Evolutionary conservation across 1,140 invertebrate species (phyloP).

Genomic region (Parapsyche elsis): DNA sequence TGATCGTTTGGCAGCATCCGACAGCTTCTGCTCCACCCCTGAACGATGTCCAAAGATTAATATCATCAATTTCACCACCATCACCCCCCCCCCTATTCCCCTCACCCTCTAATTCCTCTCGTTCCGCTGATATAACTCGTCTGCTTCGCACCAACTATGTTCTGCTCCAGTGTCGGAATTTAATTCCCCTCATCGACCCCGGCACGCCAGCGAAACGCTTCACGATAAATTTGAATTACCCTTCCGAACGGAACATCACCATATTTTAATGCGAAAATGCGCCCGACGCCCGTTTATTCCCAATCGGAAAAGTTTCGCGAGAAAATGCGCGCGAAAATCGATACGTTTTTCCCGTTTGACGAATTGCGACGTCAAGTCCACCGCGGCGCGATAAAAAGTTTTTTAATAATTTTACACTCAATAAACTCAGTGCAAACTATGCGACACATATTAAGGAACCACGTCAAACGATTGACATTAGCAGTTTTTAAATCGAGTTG

Average conservation of each 20-base stretch:
- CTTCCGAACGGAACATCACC: slow-evolving; percentile 9
- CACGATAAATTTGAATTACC: slow-evolving; percentile 11
- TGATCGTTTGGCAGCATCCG: slow-evolving; percentile 31
- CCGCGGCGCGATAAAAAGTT: too few species aligned
- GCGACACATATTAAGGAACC: too few species aligned
- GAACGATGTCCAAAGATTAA: slow-evolving; percentile 29
- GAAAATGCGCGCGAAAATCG: neutral
- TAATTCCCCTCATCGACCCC: neutral
- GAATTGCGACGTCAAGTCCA: too few species aligned
- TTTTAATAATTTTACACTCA: too few species aligned
- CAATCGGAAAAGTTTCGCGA: neutral
- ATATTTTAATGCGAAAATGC: slow-evolving; percentile 8
- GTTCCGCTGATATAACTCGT: too few species aligned
- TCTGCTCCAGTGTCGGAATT: neutral
- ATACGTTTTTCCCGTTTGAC: too few species aligned
- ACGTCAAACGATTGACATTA: too few species aligned
- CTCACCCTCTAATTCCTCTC: neutral
- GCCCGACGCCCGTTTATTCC: neutral
- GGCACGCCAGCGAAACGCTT: neutral
- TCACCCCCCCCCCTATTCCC: neutral
- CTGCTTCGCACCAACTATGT: neutral
- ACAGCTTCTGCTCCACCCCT: neutral
- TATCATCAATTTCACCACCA: slow-evolving; percentile 28
- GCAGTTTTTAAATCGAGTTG: too few species aligned
- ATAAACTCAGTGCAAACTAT: too few species aligned